Conservation (phyloP, 2,888 invertebrate species). For the Dilophus febrilis region DNA sequence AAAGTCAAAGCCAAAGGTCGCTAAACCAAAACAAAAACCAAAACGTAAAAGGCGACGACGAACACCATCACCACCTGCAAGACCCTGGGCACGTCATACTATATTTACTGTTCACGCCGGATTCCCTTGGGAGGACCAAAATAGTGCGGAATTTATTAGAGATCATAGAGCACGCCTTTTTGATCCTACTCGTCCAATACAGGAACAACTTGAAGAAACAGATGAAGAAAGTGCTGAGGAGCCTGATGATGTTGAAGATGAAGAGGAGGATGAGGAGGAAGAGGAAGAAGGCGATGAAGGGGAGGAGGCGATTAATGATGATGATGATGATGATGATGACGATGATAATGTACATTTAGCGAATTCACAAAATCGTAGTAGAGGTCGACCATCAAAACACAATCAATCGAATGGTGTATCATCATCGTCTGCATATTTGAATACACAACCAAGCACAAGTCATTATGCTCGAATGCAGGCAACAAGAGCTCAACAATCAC, state of each 20-base stretch:
- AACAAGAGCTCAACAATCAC: neutral
- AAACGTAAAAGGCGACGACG: no score
- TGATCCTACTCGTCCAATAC: conserved; percentile 3
- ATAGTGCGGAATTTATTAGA: no score
- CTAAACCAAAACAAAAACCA: no score
- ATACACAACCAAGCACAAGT: conserved; percentile 11
- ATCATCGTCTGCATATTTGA: conserved; percentile 11
- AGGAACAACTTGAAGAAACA: neutral
- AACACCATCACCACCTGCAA: no score
- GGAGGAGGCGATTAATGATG: conserved; percentile 12
- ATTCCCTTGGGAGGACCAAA: no score
- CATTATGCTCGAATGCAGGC: no score
- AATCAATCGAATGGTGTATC: conserved; percentile 21
- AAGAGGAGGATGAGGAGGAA: conserved; percentile 21
- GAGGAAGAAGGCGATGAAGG: neutral
- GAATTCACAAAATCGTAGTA: neutral
- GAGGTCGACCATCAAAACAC: conserved; percentile 1
- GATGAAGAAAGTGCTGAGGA: conserved; percentile 2
- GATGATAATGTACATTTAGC: conserved; percentile 7
- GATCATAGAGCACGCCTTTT: no score
- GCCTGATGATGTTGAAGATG: conserved; percentile 13
- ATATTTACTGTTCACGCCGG: no score
- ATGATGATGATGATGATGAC: conserved; percentile 23
- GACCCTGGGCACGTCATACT: no score
- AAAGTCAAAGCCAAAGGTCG: conserved; percentile 9